Percentiles rank a stretch among this genome's conserved stretches.
Conservation (phyloP, 2,797 vertebrate species). For the Scarus forsteni region DNA sequence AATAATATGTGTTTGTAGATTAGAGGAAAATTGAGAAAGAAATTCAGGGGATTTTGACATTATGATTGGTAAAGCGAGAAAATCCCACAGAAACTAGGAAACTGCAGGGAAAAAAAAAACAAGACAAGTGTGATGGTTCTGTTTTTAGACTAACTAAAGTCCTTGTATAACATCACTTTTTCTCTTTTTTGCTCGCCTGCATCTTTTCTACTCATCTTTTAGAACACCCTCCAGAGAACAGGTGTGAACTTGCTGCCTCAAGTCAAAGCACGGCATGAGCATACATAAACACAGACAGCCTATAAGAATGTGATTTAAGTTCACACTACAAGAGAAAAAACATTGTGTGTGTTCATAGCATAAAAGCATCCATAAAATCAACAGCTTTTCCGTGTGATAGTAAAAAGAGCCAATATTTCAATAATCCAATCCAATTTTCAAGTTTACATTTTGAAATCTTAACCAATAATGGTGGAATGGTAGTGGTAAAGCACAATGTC, state of each 20-base stretch:
- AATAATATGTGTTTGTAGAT: constrained; percentile 33
- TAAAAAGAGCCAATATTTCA: too few species aligned
- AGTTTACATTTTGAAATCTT: too few species aligned
- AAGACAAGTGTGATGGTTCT: background rate
- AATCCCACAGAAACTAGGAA: background rate
- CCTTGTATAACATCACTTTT: background rate
- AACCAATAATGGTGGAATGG: too few species aligned
- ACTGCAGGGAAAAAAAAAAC: constrained; percentile 32
- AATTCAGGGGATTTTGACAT: background rate
- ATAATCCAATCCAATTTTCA: too few species aligned
- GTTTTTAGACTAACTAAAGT: background rate
- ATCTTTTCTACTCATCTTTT: constrained; percentile 7
- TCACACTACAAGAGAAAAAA: background rate
- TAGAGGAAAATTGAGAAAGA: constrained; percentile 8
- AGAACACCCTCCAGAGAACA: constrained; percentile 2
- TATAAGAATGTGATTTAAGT: constrained; percentile 8
- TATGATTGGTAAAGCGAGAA: background rate
- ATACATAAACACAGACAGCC: constrained; percentile 3
- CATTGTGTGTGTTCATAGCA: background rate
- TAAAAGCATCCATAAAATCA: background rate
- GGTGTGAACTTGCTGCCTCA: constrained; percentile 28
- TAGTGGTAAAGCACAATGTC: too few species aligned
- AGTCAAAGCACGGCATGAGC: background rate
- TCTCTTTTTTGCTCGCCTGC: constrained; percentile 3
- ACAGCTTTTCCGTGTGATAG: too few species aligned